Base-by-base conservation (phyloP, 2,113 vertebrate species). In the Nestor notabilis region DNA sequence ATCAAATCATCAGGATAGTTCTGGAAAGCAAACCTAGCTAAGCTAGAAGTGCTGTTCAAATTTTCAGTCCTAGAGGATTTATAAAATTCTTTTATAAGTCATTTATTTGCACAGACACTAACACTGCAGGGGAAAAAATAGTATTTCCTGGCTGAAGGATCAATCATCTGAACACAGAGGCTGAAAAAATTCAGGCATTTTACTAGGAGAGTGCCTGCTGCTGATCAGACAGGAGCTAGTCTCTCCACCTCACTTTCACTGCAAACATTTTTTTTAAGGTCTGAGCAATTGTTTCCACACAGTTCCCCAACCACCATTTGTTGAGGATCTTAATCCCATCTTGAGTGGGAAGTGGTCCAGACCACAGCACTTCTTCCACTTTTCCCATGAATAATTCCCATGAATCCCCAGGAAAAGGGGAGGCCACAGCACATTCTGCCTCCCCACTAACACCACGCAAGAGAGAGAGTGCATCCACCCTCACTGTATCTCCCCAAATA, bases 31-130 rank as follows among this genome's bases (percentile, higher is more conserved):
- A 91, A 69, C 90, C 75, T 80, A 58, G 18, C 58, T 53, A 52
- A 52, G 43, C 65, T 87, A 79, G 78, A 88, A 86, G 12, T 8
- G 16, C 84, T 86, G 85, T 83, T 96, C 74, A 69, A 72, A 65
- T 46, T 91, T 84, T 93, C 65, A 74, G 61, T 31, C 44, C 68
- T 72, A 80, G n/a, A 87, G 82, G 74, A 94, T 90, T 68, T 81
- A 91, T 88, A 95, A 93, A 87, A 86, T 70, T 90, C 61, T 95
- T 96, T 83, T 96, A 72, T 52, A 75, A 87, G 61, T 90, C 49
- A 43, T 93, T 95, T 97, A 93, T 95, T 92, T 90, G 86, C 86
- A 90, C 80, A 92, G 93, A 91, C 81, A 83, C n/a, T 60, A 66
- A 94, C 47, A 74, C 35, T 9, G 3, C 80, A 50, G 68, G 52